Evolutionary conservation across 37 sponge, comb jelly and placozoan genomes (phyloP), one percentile per base, ranked within the genome.

Genomic region (Mnemiopsis leidyi): DNA sequence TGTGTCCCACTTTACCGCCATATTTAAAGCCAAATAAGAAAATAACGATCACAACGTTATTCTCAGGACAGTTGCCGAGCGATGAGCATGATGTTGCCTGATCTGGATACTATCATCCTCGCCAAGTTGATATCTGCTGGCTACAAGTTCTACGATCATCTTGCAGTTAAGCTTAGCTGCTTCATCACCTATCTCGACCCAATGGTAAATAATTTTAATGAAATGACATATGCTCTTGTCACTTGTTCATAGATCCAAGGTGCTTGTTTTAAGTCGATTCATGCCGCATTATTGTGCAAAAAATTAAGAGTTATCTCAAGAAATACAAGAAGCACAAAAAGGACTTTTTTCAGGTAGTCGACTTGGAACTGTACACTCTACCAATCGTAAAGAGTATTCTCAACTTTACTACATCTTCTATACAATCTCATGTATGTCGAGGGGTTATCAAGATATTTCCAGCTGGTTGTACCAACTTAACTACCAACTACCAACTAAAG

Each of bases 61-160:
- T 21, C 3, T 35, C 61, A 85, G 90, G 90, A 85, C 30, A 39
- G 90, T 85, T 85, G 90, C 29, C 90, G 90, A 23, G 40, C 48
- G 23, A 85, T 85, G 36, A 40, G 40, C 2, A 85, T 85, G 36
- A 40, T 85, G 23, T 23, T 33, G 28, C 90, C 90, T 26, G 90
- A 85, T 38, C 90, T 85, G 1, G 90, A 85, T 38, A 33, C 40
- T 23, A 85, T 85, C 48, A 85, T 85, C 24, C 21, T 85, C 24
- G 90, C 90, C 7, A 32, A 33, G 23, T 37, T 85, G 30, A 85
- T 85, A 3, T 85, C 90, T 2, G 61, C 61, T 21, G 90, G 90
- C n/a, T 85, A 85, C 61, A 85, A 40, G 29, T n/a, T 23, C 40
- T 85, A 85, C 90, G 90, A 85, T 18, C 90, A 85, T 37, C 90